Conservation (phyloP, 2,797 vertebrate species). For the Myotis myotis region DNA sequence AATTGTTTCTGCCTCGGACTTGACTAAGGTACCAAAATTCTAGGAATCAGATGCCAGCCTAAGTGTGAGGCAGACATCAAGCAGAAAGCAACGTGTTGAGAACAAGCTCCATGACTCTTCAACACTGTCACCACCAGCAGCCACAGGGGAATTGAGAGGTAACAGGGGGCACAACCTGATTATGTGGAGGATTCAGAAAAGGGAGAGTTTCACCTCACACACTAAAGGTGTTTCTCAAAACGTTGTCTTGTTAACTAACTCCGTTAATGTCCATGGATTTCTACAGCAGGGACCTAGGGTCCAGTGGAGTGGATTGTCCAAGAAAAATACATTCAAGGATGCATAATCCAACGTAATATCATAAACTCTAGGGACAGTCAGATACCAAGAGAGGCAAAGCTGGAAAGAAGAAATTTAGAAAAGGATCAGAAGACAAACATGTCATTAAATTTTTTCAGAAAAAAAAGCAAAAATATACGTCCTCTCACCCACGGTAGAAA, state of each 20-base stretch:
- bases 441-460: neutral
- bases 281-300: neutral
- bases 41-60: neutral
- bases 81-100: neutral
- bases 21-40: neutral
- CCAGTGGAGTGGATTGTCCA: neutral
- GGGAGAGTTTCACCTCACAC: neutral
- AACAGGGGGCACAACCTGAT: neutral
- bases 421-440: neutral
- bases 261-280: neutral
- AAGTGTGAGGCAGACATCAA: neutral
- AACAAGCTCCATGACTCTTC: neutral
- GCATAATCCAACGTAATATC: neutral
- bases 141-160: neutral
- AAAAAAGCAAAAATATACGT: neutral
- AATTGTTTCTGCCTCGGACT: neutral
- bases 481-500: neutral
- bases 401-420: slow-evolving; percentile 26
- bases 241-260: neutral
- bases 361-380: neutral
- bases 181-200: neutral
- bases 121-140: neutral
- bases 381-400: neutral
- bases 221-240: neutral
- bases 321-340: neutral